A percentile compares a stretch with the other conserved stretches of the same genome.
phyloP scores from a whole-genome alignment of 2,888 invertebrate species.

The Heteromurus nitidus region DNA sequence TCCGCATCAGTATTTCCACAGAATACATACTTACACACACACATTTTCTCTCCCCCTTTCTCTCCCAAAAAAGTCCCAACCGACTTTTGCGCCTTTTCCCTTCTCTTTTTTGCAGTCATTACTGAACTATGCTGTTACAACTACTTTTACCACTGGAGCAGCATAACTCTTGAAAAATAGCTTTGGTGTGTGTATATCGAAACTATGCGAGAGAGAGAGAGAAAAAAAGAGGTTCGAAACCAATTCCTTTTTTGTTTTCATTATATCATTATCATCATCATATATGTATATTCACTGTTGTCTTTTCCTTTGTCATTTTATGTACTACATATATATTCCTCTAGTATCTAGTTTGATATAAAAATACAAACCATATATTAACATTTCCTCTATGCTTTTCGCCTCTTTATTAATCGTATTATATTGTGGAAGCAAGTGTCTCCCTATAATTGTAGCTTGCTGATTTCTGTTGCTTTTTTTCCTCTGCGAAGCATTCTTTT shows the following conservation, averaged over 20 bases:
- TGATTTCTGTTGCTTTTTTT: slow-evolving; percentile 47
- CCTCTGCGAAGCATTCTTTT: not conserved
- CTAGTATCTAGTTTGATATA: not conserved
- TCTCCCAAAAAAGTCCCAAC: not conserved
- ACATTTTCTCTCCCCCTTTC: slow-evolving; percentile 22
- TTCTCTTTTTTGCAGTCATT: slow-evolving; percentile 46
- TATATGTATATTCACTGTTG: too few species aligned
- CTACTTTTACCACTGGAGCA: slow-evolving; percentile 48
- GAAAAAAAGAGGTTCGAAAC: slow-evolving; percentile 27
- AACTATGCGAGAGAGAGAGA: slow-evolving; percentile 6
- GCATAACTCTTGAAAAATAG: slow-evolving; percentile 55
- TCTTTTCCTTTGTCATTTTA: slow-evolving; percentile 33
- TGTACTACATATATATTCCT: not conserved
- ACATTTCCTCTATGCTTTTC: not conserved
- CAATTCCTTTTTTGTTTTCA: slow-evolving; percentile 52
- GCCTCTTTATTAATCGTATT: slow-evolving; percentile 44
- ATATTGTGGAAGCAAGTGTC: slow-evolving; percentile 23
- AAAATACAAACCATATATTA: not conserved
- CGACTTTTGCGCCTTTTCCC: slow-evolving; percentile 22
- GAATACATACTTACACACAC: not conserved
- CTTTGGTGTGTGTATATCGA: slow-evolving; percentile 27
- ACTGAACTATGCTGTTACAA: slow-evolving; percentile 41
- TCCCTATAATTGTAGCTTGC: slow-evolving; percentile 35
- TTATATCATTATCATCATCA: slow-evolving; percentile 48
- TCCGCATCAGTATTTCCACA: not conserved